Base-by-base conservation (phyloP, 2,888 invertebrate genomes). In the Drosophila robusta region DNA sequence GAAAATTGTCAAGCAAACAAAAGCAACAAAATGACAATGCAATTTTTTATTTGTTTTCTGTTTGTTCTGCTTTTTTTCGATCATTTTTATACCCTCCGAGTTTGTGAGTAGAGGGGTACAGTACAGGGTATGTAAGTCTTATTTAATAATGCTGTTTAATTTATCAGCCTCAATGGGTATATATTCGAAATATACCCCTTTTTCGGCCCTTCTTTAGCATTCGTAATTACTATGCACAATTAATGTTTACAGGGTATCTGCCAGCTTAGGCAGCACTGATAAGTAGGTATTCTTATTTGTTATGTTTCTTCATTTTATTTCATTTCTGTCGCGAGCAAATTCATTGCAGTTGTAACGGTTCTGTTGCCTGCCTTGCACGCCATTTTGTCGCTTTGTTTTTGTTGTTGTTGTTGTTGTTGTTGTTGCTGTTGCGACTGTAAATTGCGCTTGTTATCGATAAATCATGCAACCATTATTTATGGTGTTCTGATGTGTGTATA, bases 401-500 rank as follows among this genome's bases (percentile, higher is more conserved):
- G 68, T 67, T 73, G 65, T 64, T 73, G 77, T 78, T 82, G 84
- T 77, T 77, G 78, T 82, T 87, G 70, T 77, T 79, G 68, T 67
- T 73, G 65, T 64, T 73, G 77, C 77, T 82, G 84, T 77, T 85
- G 70, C 70, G 80, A 87, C 89, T 89, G 90, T 89, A 89, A 90
- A 91, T 91, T 90, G 90, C 90, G 90, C 90, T 91, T 90, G 90
- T 90, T 90, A 90, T 90, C 90, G 90, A 90, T 91, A 90, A 90
- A 90, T 91, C 90, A 90, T 91, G 90, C 87, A 90, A 90, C 89
- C 89, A 91, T 91, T 90, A 90, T 90, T 90, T 89, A 90, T 91
- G 83, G 89, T 90, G 87, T 80, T 75, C 84, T 74, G 83, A 64
- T 87, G 74, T 72, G 65, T 78, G 60, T 49, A 26, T 39, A 22